Evolutionary conservation across 2,888 invertebrate species (phyloP), one percentile per base, ranked within the genome.

Genomic region (Deilephila porcellus): DNA sequence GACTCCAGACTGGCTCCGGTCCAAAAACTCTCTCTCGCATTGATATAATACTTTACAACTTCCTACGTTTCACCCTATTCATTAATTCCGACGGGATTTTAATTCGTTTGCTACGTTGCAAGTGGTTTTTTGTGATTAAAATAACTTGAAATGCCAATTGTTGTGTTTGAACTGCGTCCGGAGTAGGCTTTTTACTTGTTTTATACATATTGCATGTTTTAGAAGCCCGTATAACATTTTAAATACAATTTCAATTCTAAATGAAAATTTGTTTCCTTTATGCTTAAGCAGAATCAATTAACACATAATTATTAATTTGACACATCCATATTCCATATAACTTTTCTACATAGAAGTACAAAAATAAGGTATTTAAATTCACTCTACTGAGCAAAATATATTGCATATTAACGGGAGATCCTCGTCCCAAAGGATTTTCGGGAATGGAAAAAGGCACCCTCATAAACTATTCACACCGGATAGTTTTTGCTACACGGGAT

Each of bases 11-110:
- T 79, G 79, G 79, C 77, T 53, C 62, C 56, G 60, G 29, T 77
- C 79, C 79, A 79, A 73, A 67, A 74, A 75, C 75, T 75, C 75
- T 75, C 74, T 71, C 70, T 74, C 74, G 63, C 74, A 76, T 77
- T 76, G 79, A 77, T 76, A 74, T 73, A 64, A 72, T 74, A 73
- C 75, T 79, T 76, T 77, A 75, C 75, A 71, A 74, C 73, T 75
- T 73, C 73, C 74, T 63, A 71, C 73, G 74, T 60, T 71, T 76
- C 73, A 71, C 74, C 74, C 67, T 71, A 73, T 72, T 71, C 74
- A 76, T 75, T 76, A 76, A 75, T 74, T 75, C 75, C 73, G 45
- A 4, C 14, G 67, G 67, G 67, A 67, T 45, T 67, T 67, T 67
- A 67, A 67, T 67, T 67, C 52, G 67, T 67, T 52, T 67, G 45